Evolutionary conservation across 2,888 invertebrate species (phyloP).

Genomic region (Platycnemis pennipes): DNA sequence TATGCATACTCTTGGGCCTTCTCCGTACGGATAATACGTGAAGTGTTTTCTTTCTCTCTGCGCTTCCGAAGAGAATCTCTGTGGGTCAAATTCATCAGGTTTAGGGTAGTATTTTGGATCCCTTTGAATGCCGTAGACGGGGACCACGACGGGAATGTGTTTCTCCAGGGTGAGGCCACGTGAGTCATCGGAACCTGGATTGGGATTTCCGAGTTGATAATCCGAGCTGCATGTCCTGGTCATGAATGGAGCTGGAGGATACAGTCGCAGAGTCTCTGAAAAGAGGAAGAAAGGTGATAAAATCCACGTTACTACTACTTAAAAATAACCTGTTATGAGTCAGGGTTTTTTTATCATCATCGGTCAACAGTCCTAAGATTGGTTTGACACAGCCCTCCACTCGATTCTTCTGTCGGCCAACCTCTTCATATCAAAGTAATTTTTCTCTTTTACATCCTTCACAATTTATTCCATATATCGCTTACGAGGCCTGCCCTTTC

Average conservation of each 20-base stretch:
- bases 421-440: too few relatives aligned
- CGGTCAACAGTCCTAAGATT: too few relatives aligned
- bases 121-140: conserved; percentile 38
- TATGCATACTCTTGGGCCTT: conserved; percentile 38
- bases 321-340: too few relatives aligned
- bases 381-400: too few relatives aligned
- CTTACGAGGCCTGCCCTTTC: too few relatives aligned
- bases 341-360: too few relatives aligned
- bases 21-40: conserved; percentile 48
- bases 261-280: conserved; percentile 69
- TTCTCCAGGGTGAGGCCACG: not conserved
- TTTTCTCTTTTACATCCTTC: too few relatives aligned
- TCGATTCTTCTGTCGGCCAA: too few relatives aligned
- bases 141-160: conserved; percentile 7
- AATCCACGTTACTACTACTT: too few relatives aligned
- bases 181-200: not conserved
- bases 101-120: conserved; percentile 79
- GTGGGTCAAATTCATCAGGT: conserved; percentile 82
- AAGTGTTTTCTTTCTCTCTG: conserved; percentile 73
- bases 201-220: conserved; percentile 28
- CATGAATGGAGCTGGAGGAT: conserved; percentile 67
- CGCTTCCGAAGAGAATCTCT: conserved; percentile 81
- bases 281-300: not conserved
- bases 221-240: conserved; percentile 47
- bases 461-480: too few relatives aligned